These are phyloP conservation scores for Pluvianellus socialis DNA, from an alignment of 2,113 vertebrate genomes.

Conservation along the genomic window DNA sequence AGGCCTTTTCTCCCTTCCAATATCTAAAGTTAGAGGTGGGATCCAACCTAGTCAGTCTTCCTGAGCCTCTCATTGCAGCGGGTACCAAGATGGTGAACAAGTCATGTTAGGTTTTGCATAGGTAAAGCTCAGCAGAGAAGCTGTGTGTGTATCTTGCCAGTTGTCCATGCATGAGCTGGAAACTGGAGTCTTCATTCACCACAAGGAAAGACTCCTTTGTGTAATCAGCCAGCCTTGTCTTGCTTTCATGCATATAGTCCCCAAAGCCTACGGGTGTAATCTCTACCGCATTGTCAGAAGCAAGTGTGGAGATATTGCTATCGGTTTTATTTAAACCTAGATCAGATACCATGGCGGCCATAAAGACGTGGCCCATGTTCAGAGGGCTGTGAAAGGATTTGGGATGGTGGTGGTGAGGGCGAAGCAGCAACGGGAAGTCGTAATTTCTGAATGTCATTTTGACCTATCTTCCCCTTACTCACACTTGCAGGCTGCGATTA, in stretches of 20 bases:
- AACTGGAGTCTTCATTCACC: not conserved
- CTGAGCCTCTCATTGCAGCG: not conserved
- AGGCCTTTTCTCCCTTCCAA: not conserved
- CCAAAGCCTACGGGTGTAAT: not conserved
- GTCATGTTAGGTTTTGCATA: fast-evolving
- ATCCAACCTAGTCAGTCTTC: not conserved
- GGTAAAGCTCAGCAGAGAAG: not conserved
- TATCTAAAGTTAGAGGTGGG: not conserved
- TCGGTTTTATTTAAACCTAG: not conserved
- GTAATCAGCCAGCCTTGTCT: not conserved
- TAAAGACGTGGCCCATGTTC: not conserved
- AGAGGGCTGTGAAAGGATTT: not conserved
- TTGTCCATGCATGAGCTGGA: not conserved
- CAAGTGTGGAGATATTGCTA: not conserved
- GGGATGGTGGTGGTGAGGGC: not conserved
- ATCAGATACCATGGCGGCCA: not conserved
- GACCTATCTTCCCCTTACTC: not conserved
- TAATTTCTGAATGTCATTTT: not conserved
- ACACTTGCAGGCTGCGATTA: not conserved
- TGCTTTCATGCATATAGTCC: not conserved
- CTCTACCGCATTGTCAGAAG: not conserved
- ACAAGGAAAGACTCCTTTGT: not conserved
- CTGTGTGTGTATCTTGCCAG: fast-evolving
- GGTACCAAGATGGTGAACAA: not conserved
- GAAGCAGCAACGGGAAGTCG: not conserved